Evolutionary conservation across 2,888 invertebrate species (phyloP), one percentile per base, ranked within the genome.

Genomic region (Octonoba sinensis): DNA sequence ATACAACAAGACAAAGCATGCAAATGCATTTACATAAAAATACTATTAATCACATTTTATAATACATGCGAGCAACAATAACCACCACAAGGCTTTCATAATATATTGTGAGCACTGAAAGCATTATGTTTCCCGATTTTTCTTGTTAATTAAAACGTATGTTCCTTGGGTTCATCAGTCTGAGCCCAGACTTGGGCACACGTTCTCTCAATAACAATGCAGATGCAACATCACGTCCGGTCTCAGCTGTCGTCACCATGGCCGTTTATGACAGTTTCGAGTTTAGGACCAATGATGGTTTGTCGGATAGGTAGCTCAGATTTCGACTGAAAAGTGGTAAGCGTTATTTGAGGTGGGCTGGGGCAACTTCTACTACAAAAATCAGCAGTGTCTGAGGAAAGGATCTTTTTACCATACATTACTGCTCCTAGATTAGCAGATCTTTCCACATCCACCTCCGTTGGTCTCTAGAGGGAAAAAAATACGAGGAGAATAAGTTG

Each of bases 221-320:
- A 67, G 75, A 71, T 64, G 73, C 57, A 73, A 60, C 71, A 20
- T 27, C 46, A 54, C 27, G 56, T 20, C 36, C 27, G 27, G 54
- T 82, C 62, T 82, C 82, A 82, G 76, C 76, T 82, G 66, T 82
- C 82, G 27, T 82, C 82, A 44, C 60, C 71, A 36, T 82, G 69
- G 16, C 76, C 82, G 59, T 82, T 76, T 46, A 82, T 82, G 60
- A 76, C 72, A 64, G 82, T 82, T 54, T 82, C 82, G 22, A 82
- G 75, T 59, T 82, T 82, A 18, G 82, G 82, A 22, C 76, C 76
- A 46, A 82, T 82, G 46, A 82, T 76, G 24, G 82, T 74, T 20
- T 72, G 82, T n/a, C 82, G 82, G n/a, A 82, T 82, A 22, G 82
- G 82, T 49, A 82, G 71, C 57, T 82, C 82, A 16, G 82, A 82